Percentiles rank a stretch among this genome's conserved stretches.
Evolutionary conservation across 2,888 invertebrate species (phyloP).

Genomic region (Ophonus ardosiacus): DNA sequence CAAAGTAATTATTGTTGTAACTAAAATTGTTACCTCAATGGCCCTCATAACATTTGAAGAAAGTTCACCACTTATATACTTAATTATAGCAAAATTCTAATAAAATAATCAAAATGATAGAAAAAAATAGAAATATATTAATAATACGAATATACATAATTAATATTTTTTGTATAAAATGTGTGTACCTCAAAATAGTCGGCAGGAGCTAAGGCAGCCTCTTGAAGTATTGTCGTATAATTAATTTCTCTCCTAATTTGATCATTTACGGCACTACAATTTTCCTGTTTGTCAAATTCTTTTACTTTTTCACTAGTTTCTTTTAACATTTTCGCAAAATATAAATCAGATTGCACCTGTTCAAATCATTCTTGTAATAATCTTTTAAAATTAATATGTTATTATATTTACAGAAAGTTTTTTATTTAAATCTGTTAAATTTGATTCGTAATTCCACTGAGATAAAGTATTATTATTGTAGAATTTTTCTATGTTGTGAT

Average conservation of each 20-base stretch:
- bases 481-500: background rate
- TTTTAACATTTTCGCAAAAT: slow-evolving; percentile 64
- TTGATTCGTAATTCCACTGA: slow-evolving; percentile 84
- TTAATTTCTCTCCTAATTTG: slow-evolving; percentile 83
- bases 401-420: slow-evolving; percentile 68
- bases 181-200: slow-evolving; percentile 76
- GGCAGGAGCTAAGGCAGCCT: slow-evolving; percentile 82
- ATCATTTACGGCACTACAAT: slow-evolving; percentile 7
- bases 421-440: slow-evolving; percentile 83
- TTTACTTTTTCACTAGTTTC: slow-evolving; percentile 69
- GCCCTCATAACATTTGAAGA: too few species aligned
- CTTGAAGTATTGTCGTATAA: slow-evolving; percentile 83
- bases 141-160: background rate
- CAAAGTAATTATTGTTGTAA: too few species aligned
- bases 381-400: background rate
- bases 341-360: slow-evolving; percentile 71
- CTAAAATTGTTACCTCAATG: too few species aligned
- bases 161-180: too few species aligned
- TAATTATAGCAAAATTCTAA: background rate
- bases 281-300: slow-evolving; percentile 15
- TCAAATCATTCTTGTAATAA: background rate
- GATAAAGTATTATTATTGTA: slow-evolving; percentile 73
- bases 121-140: background rate
- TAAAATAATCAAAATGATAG: background rate
- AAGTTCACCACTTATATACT: too few species aligned